Evolutionary conservation across 2,888 invertebrate species (phyloP).

Genomic region (Andrena fulva): DNA sequence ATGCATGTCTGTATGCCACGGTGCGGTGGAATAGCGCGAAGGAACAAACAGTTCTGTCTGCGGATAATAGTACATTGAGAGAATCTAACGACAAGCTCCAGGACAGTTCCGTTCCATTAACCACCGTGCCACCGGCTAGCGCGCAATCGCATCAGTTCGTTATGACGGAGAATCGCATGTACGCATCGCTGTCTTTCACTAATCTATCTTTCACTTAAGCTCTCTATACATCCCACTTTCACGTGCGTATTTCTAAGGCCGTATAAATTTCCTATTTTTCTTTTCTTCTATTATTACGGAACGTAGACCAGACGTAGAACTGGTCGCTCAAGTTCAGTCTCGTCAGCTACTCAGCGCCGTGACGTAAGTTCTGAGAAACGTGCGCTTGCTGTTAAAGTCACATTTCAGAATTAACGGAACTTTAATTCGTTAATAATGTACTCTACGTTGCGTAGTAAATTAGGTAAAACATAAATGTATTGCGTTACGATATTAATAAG

Average conservation of each 20-base stretch:
- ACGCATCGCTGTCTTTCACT: constrained; percentile 75
- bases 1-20: constrained; percentile 79
- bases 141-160: constrained; percentile 74
- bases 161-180: constrained; percentile 85
- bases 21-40: constrained; percentile 75
- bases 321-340: constrained; percentile 78
- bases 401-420: not conserved
- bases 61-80: constrained; percentile 40
- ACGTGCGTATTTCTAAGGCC: constrained; percentile 57
- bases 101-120: constrained; percentile 63
- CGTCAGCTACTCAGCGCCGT: constrained; percentile 73
- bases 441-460: constrained; percentile 4
- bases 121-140: constrained; percentile 74
- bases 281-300: constrained; percentile 76
- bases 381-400: constrained; percentile 6
- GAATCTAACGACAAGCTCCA: constrained; percentile 55
- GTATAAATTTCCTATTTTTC: constrained; percentile 58
- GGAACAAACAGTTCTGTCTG: constrained; percentile 55
- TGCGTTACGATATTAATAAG: constrained; percentile 11
- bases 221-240: constrained; percentile 27
- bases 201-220: constrained; percentile 16
- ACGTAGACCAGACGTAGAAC: constrained; percentile 80
- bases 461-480: not conserved
- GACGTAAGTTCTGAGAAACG: constrained; percentile 76
- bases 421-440: constrained; percentile 7